Conservation (phyloP, 2,888 invertebrate species). For the Endotricha flammealis region DNA sequence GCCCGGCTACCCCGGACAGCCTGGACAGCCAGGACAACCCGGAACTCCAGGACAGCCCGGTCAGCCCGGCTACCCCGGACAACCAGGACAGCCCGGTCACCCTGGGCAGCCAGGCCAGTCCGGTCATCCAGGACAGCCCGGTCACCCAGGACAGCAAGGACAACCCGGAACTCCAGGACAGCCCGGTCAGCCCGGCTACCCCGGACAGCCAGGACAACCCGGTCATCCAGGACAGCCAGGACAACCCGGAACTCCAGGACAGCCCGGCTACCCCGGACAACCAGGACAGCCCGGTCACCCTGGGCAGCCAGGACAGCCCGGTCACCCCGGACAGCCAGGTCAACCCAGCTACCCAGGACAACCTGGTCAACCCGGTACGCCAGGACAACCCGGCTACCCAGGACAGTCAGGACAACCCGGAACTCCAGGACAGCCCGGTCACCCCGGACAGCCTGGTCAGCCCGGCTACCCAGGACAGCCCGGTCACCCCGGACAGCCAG, state of each 20-base stretch:
- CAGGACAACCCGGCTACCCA: slow-evolving; percentile 22
- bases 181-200: slow-evolving; percentile 20
- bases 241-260: slow-evolving; percentile 19
- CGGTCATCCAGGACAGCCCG: slow-evolving; percentile 33
- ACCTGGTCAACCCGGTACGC: slow-evolving; percentile 17
- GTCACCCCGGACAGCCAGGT: slow-evolving; percentile 20
- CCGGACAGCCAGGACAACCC: slow-evolving; percentile 18
- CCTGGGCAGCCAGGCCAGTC: slow-evolving; percentile 35
- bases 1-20: slow-evolving; percentile 20
- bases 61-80: slow-evolving; percentile 23
- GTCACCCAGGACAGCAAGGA: slow-evolving; percentile 23
- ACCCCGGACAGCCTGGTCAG: slow-evolving; percentile 20
- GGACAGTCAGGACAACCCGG: slow-evolving; percentile 24
- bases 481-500: slow-evolving; percentile 19
- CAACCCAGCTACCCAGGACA: slow-evolving; percentile 22
- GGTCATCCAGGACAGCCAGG: slow-evolving; percentile 21
- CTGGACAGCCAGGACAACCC: slow-evolving; percentile 43
- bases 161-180: slow-evolving; percentile 21
- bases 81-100: slow-evolving; percentile 19
- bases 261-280: slow-evolving; percentile 19
- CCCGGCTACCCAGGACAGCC: slow-evolving; percentile 24
- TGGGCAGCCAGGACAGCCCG: slow-evolving; percentile 21
- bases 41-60: slow-evolving; percentile 31
- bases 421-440: slow-evolving; percentile 23
- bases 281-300: slow-evolving; percentile 22